Evolutionary conservation across 2,113 vertebrate species (phyloP).

Genomic region (Cyphomyrus plagiostoma): DNA sequence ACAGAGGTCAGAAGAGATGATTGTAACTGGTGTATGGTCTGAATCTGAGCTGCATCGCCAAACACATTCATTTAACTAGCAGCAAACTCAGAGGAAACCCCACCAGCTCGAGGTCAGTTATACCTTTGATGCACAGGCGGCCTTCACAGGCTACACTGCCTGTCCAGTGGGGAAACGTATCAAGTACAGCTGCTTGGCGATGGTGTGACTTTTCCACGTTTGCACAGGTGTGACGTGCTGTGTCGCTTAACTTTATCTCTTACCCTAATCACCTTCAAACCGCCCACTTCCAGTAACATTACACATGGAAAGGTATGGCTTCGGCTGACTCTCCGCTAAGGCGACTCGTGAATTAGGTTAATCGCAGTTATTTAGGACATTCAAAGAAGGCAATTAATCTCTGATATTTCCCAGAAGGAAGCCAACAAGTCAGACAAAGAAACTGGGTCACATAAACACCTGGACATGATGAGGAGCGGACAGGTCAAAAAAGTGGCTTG

Average conservation of each 20-base stretch:
- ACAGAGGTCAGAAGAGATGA: not conserved
- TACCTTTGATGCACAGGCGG: not conserved
- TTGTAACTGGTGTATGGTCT: not conserved
- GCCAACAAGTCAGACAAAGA: not conserved
- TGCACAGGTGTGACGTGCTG: not conserved
- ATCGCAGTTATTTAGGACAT: slow-evolving; percentile 18
- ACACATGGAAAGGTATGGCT: not conserved
- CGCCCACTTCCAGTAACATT: not conserved
- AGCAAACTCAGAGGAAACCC: not conserved
- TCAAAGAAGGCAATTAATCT: slow-evolving; percentile 18
- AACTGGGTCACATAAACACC: slow-evolving; percentile 14
- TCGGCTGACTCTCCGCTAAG: not conserved
- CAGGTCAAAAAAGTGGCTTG: not conserved
- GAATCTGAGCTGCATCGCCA: not conserved
- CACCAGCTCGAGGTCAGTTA: not conserved
- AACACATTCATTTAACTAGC: not conserved
- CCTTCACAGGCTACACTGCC: not conserved
- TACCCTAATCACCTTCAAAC: not conserved
- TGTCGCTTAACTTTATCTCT: not conserved
- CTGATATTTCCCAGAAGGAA: slow-evolving; percentile 13
- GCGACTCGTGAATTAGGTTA: slow-evolving; percentile 14
- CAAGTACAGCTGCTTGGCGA: not conserved
- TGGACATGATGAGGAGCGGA: not conserved
- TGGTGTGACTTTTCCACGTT: not conserved
- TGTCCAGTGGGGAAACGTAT: not conserved